Base-by-base conservation (phyloP, 1,140 invertebrate species). In the Copidosoma floridanum region DNA sequence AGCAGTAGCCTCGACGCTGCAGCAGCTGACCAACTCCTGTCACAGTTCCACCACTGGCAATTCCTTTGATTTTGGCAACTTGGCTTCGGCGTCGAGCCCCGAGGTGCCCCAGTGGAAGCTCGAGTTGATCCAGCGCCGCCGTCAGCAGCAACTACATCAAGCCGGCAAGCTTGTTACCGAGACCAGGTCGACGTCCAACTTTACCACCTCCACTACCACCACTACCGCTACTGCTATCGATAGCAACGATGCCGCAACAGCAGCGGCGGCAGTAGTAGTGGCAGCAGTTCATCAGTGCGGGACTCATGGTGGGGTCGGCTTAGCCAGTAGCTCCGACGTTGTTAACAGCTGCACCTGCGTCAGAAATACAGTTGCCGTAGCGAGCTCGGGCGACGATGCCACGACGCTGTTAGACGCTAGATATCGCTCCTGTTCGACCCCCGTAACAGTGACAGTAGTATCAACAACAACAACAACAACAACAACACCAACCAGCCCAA, bases 81-180 rank as follows among this genome's bases (percentile, higher is more conserved):
- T 27, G 24, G 27, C 16, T 12, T 8, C 27, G 29, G 18, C 57
- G n/a, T n/a, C n/a, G n/a, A 62, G 55, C 46, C 65, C 52, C 61
- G 61, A 56, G 38, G 71, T 78, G 60, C 77, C 88, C 32, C 86
- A 88, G 73, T 90, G 89, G 88, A 90, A 89, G 71, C 83, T 85
- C 62, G 89, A 90, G 72, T 79, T 90, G 65, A 86, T 89, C 66
- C 83, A 87, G 73, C 82, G 87, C 50, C 84, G 87, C 29, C 71
- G 79, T 70, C 75, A 81, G 38, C 62, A 82, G 70, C n/a, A 55
- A 11, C 60, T 67, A 24, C 67, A 21, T 27, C 37, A 48, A 37
- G 63, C 71, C 64, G n/a, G n/a, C n/a, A n/a, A n/a, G n/a, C n/a
- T n/a, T n/a, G n/a, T n/a, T n/a, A 77, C 60, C 68, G n/a, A n/a